Evolutionary conservation across 2,888 invertebrate genomes (phyloP), one percentile per base, ranked within the genome.

Genomic region (Drosophila infuscata): DNA sequence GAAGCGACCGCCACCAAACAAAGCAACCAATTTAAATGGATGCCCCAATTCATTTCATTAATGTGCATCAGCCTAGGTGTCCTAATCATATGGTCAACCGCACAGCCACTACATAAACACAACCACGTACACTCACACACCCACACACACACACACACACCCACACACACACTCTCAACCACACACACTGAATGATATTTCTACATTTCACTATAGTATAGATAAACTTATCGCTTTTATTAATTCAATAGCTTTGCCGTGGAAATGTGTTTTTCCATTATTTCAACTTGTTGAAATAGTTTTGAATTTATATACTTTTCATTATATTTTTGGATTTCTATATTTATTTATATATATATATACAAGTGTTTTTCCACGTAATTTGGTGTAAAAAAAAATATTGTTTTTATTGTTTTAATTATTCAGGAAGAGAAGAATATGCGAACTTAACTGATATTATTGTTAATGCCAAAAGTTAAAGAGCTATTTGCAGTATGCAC

Each of bases 21-120:
- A 56, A 60, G 35, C 51, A 38, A 35, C 32, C 58, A 58, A 66
- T 70, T 71, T 79, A 48, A 74, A 61, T 67, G 20, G 53, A 57
- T 36, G 59, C 30, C 29, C 52, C 52, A 60, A 75, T 65, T 67
- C 56, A 60, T 46, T 68, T 71, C 57, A 60, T 71, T 79, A 65
- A 71, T 79, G 62, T 56, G 53, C 71, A 48, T 20, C 61, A 68
- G n/a, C 43, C 38, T 46, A 49, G 54, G 64, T 75, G 59, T 48
- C 71, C 48, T 71, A 75, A 78, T 75, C 67, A 71, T 68, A 67
- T 48, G 78, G 78, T 65, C 52, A 56, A 62, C 79, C 75, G 52
- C 79, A 65, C 41, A 49, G 38, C 41, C 15, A 41, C 64, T 30
- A 38, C 33, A 25, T 20, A 17, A 8, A 17, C 38, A 15, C 12